Conservation (phyloP, 2,797 vertebrate genomes). For the Euthynnus affinis region DNA sequence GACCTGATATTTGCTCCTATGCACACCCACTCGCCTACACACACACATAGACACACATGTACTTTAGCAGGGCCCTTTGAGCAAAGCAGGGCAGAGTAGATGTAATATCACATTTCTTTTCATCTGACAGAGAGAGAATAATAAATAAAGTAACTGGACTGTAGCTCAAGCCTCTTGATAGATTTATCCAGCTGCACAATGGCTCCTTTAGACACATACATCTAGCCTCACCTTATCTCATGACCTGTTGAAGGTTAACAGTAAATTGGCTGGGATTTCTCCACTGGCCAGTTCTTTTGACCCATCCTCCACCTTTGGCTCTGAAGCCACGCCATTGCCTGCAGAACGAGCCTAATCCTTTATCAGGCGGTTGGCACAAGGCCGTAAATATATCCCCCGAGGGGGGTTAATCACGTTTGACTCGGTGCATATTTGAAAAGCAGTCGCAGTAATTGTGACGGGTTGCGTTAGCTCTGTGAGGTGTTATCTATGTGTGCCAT, state of each 20-base stretch:
- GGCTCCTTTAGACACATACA: slow-evolving; percentile 63
- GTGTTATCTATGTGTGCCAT: slow-evolving; percentile 35
- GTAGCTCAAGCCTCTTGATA: slow-evolving; percentile 58
- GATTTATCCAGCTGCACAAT: slow-evolving; percentile 71
- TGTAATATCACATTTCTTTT: slow-evolving; percentile 62
- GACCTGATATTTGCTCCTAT: slow-evolving; percentile 12
- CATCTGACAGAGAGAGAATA: slow-evolving; percentile 58
- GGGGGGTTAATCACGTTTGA: slow-evolving; percentile 68
- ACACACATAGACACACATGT: slow-evolving; percentile 8
- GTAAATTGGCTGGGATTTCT: slow-evolving; percentile 74
- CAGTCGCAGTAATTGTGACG: slow-evolving; percentile 64
- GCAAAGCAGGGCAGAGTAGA: slow-evolving; percentile 13
- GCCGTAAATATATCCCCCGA: slow-evolving; percentile 62
- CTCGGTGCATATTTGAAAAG: slow-evolving; percentile 69
- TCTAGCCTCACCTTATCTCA: slow-evolving; percentile 67
- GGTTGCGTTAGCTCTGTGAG: slow-evolving; percentile 37
- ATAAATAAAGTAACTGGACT: slow-evolving; percentile 67
- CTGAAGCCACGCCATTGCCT: slow-evolving; percentile 26
- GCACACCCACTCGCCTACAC: slow-evolving; percentile 7
- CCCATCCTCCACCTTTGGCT: slow-evolving; percentile 41
- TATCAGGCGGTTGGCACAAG: slow-evolving; percentile 50
- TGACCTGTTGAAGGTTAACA: slow-evolving; percentile 60
- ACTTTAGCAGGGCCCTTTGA: slow-evolving; percentile 16
- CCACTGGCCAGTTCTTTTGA: slow-evolving; percentile 22
- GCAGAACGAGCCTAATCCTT: slow-evolving; percentile 68